Conservation (phyloP, 2,113 vertebrate genomes). For the Lates calcarifer region DNA sequence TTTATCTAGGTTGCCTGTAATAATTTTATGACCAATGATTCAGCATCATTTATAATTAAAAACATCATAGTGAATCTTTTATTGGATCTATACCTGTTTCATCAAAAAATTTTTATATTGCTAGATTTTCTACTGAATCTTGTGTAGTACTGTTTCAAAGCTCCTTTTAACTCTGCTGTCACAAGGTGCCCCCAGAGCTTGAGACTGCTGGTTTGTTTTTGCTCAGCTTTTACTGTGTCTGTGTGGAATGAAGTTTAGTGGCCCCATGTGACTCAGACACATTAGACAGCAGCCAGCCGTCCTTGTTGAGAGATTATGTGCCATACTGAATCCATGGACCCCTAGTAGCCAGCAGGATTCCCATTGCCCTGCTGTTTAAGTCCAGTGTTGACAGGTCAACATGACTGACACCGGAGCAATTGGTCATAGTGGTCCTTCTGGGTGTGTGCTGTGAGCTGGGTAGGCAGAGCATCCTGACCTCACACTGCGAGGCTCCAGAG, state of each 20-base stretch:
- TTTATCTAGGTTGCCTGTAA: too few relatives aligned
- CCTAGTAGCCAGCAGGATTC: constrained; percentile 20
- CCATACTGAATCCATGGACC: constrained; percentile 45
- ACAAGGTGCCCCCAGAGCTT: background rate
- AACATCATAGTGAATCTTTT: too few relatives aligned
- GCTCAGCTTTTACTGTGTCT: constrained; percentile 51
- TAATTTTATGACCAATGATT: too few relatives aligned
- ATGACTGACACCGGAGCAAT: constrained; percentile 64
- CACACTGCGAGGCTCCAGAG: constrained; percentile 57
- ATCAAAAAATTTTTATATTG: background rate
- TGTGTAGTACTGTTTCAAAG: background rate
- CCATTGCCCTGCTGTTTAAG: constrained; percentile 45
- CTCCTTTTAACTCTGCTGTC: background rate
- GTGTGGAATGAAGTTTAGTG: constrained; percentile 53
- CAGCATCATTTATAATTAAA: too few relatives aligned
- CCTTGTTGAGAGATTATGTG: constrained; percentile 58
- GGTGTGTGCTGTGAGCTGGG: constrained; percentile 42
- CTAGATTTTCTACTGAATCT: background rate
- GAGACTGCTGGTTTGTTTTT: background rate
- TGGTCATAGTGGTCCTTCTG: constrained; percentile 67
- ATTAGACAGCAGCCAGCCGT: constrained; percentile 53
- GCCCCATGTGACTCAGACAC: constrained; percentile 52
- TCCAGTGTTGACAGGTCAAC: constrained; percentile 57
- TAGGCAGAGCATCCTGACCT: constrained; percentile 51
- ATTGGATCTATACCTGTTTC: background rate